Conservation (phyloP, 2,888 invertebrate species). For the Netelia melanura region DNA sequence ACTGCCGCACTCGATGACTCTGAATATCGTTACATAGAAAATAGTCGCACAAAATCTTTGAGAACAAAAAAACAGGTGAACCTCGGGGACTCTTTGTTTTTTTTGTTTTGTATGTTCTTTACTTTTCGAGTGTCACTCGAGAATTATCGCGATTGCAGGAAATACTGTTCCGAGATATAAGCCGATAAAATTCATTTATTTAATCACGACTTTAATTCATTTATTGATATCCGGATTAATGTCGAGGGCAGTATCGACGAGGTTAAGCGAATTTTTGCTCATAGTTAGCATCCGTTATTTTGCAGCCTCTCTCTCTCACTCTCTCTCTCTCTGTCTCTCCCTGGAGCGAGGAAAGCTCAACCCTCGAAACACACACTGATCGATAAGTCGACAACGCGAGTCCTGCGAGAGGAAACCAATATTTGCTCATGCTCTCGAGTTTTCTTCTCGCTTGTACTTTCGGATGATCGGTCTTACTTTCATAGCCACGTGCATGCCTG, state of each 20-base stretch:
- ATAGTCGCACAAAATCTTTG: too few relatives aligned
- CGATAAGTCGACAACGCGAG: conserved; percentile 52
- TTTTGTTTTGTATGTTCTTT: background rate
- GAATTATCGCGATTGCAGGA: conserved; percentile 1
- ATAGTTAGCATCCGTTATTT: too few relatives aligned
- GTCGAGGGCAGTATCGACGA: too few relatives aligned
- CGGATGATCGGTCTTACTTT: background rate
- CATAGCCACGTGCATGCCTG: conserved; percentile 26
- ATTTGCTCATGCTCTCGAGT: background rate
- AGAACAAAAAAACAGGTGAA: too few relatives aligned
- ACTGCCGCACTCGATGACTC: background rate
- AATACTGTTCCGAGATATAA: background rate
- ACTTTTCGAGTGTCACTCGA: background rate
- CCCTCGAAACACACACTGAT: conserved; percentile 37
- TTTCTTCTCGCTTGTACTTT: background rate
- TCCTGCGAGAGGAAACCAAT: conserved; percentile 12
- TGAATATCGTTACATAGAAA: too few relatives aligned
- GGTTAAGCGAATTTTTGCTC: too few relatives aligned
- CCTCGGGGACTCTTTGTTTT: background rate
- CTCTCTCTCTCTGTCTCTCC: background rate
- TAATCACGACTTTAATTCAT: background rate
- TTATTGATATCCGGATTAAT: background rate
- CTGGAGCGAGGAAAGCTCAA: background rate
- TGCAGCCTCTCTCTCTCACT: too few relatives aligned
- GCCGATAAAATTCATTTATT: background rate